Evolutionary conservation across 2,113 vertebrate genomes (phyloP).

Genomic region (Amphiprion percula): DNA sequence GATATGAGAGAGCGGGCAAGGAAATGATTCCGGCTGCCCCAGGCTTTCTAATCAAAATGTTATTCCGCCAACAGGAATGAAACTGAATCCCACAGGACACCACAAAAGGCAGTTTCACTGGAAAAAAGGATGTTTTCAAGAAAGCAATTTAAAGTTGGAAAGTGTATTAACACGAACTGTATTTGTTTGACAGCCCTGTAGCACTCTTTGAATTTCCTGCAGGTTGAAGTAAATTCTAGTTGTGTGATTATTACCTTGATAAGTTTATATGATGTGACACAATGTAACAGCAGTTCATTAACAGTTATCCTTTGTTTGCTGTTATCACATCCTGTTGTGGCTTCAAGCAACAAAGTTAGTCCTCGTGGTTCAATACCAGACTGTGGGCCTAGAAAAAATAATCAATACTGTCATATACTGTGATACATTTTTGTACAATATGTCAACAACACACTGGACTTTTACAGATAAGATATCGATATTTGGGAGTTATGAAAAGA

Average conservation of each 20-base stretch:
- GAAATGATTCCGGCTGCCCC: conserved; percentile 68
- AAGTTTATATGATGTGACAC: background rate
- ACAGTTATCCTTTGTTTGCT: background rate
- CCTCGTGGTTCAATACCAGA: background rate
- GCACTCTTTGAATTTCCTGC: conserved; percentile 25
- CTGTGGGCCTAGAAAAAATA: background rate
- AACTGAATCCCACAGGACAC: conserved; percentile 63
- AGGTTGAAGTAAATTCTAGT: conserved; percentile 20
- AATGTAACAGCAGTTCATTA: background rate
- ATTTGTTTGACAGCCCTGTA: conserved; percentile 50
- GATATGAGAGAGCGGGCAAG: conserved; percentile 56
- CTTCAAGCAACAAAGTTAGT: background rate
- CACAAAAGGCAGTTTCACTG: conserved; percentile 45
- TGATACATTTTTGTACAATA: too few relatives aligned
- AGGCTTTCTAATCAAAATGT: conserved; percentile 78
- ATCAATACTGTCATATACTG: background rate
- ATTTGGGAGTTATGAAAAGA: background rate
- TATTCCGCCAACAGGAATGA: conserved; percentile 71
- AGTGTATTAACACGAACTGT: conserved; percentile 54
- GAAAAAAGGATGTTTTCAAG: conserved; percentile 37
- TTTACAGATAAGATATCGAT: background rate
- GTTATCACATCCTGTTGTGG: background rate
- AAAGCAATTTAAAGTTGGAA: conserved; percentile 66
- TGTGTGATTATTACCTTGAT: conserved; percentile 24
- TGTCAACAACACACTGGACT: background rate